Conservation (phyloP, 2,113 vertebrate species). For the Siniperca knerii region DNA sequence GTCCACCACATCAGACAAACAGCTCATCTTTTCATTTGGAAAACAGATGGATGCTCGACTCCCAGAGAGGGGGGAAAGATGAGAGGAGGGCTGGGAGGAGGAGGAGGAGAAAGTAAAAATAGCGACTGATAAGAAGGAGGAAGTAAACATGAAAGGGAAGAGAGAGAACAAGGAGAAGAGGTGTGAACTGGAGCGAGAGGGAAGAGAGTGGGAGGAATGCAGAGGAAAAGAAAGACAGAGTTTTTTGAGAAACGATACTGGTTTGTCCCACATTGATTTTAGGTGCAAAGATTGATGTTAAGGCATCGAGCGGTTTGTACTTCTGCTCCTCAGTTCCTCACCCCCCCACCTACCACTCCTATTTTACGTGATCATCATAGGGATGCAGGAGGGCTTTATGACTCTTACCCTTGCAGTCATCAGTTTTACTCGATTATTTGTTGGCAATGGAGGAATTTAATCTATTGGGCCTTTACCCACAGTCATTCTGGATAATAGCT, state of each 20-base stretch:
- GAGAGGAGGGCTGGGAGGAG: slow-evolving; percentile 38
- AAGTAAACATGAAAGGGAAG: slow-evolving; percentile 40
- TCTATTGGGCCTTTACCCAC: slow-evolving; percentile 13
- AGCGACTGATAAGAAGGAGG: slow-evolving; percentile 56
- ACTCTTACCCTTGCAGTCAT: slow-evolving; percentile 26
- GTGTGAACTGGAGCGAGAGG: slow-evolving; percentile 35
- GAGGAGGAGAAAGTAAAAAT: slow-evolving; percentile 66
- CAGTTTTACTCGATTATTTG: slow-evolving; percentile 41
- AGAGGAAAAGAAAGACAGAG: slow-evolving; percentile 34
- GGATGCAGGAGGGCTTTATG: slow-evolving; percentile 23
- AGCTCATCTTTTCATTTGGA: slow-evolving; percentile 68
- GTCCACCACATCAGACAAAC: slow-evolving; percentile 68
- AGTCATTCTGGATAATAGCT: slow-evolving; percentile 10
- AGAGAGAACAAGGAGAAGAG: slow-evolving; percentile 31
- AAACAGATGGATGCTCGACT: slow-evolving; percentile 71
- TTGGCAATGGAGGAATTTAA: slow-evolving; percentile 12
- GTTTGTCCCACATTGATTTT: slow-evolving; percentile 68
- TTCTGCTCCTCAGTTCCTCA: slow-evolving; percentile 12
- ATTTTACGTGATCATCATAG: slow-evolving; percentile 29
- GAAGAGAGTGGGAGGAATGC: neutral
- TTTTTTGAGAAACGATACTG: slow-evolving; percentile 47
- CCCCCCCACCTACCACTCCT: slow-evolving; percentile 16
- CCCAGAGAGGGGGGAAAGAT: slow-evolving; percentile 31
- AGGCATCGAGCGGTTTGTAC: slow-evolving; percentile 22
- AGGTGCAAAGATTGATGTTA: slow-evolving; percentile 63